phyloP scores from a whole-genome alignment of 2,888 invertebrate species.

The Oxystoma pomonae region DNA sequence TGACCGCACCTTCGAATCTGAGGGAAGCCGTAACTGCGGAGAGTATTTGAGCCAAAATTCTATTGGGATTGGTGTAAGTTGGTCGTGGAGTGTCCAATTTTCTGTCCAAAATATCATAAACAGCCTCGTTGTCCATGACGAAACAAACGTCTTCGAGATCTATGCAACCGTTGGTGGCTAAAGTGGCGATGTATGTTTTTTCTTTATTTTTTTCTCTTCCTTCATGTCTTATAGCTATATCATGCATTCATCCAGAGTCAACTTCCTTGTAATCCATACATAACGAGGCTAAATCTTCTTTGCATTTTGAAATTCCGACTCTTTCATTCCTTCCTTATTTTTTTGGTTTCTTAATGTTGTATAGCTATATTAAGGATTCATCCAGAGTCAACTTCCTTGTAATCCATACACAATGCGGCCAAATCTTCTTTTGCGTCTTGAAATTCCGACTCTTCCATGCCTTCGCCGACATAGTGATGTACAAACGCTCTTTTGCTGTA shows the following conservation, averaged over 20 bases:
- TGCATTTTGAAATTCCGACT: slow-evolving; percentile 60
- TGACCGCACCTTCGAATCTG: slow-evolving; percentile 63
- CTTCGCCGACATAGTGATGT: slow-evolving; percentile 79
- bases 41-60: slow-evolving; percentile 67
- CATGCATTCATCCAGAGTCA: slow-evolving; percentile 44
- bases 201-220: slow-evolving; percentile 41
- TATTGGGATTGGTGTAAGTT: slow-evolving; percentile 83
- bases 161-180: slow-evolving; percentile 66
- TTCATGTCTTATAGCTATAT: too few species aligned
- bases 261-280: slow-evolving; percentile 66
- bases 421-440: slow-evolving; percentile 59
- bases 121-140: slow-evolving; percentile 71
- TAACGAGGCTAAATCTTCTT: slow-evolving; percentile 58
- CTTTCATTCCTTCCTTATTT: slow-evolving; percentile 68
- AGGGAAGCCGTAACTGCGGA: slow-evolving; percentile 68
- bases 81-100: slow-evolving; percentile 72
- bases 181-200: slow-evolving; percentile 70
- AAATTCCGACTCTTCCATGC: slow-evolving; percentile 66
- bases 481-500: slow-evolving; percentile 81
- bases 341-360: slow-evolving; percentile 18
- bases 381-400: slow-evolving; percentile 58
- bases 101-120: slow-evolving; percentile 71
- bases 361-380: too few species aligned
- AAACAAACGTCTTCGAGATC: slow-evolving; percentile 68
- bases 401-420: slow-evolving; percentile 61